These are phyloP conservation scores for Drosophila meridiana DNA, from an alignment of 2,888 invertebrate genomes.

Conservation along the genomic window DNA sequence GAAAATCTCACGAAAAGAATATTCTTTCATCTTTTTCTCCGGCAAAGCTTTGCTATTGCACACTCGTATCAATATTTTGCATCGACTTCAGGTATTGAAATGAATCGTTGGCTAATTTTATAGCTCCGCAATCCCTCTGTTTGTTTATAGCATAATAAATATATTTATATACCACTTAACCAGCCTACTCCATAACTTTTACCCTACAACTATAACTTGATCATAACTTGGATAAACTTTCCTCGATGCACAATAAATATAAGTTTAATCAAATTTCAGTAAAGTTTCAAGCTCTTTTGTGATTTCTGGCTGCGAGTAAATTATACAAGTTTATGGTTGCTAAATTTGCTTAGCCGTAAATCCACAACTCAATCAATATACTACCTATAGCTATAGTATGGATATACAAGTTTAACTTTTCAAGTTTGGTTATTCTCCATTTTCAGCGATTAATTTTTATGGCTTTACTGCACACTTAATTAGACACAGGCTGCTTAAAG, in stretches of 20 bases:
- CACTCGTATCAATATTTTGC: neutral
- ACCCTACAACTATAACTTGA: slow-evolving; percentile 18
- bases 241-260: slow-evolving; percentile 16
- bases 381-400: slow-evolving; percentile 4
- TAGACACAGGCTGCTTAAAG: slow-evolving; percentile 59
- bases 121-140: neutral
- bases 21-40: neutral
- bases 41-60: neutral
- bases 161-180: neutral
- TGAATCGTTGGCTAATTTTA: neutral
- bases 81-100: neutral
- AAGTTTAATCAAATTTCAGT: slow-evolving; percentile 34
- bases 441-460: slow-evolving; percentile 43
- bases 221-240: slow-evolving; percentile 16
- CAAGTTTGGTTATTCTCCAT: slow-evolving; percentile 6
- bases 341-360: slow-evolving; percentile 25
- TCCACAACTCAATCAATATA: slow-evolving; percentile 29
- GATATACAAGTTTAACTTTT: slow-evolving; percentile 3
- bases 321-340: slow-evolving; percentile 36
- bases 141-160: neutral
- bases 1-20: too few species aligned
- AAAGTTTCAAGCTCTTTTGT: slow-evolving; percentile 1
- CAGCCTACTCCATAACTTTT: neutral
- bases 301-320: neutral
- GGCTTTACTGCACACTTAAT: slow-evolving; percentile 61